phyloP scores from a whole-genome alignment of 2,113 vertebrate genomes.

The Puma concolor region DNA sequence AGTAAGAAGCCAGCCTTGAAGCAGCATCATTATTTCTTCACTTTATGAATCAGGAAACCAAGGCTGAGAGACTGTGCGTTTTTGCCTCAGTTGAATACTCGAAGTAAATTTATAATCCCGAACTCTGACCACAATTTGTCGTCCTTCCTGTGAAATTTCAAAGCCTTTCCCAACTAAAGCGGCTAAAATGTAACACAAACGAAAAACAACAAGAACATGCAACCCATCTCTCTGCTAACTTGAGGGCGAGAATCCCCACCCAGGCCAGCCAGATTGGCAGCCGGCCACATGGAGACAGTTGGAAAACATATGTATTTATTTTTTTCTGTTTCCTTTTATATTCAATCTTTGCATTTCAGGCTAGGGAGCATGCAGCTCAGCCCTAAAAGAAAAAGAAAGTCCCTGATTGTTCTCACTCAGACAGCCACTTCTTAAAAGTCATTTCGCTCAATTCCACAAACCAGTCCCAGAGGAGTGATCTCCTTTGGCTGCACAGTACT shows the following conservation, averaged over 20 bases:
- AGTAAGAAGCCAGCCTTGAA: background rate
- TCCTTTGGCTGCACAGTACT: slow-evolving; percentile 10
- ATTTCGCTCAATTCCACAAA: slow-evolving; percentile 63
- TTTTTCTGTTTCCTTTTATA: slow-evolving; percentile 54
- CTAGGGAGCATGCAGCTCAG: slow-evolving; percentile 25
- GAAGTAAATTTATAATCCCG: background rate
- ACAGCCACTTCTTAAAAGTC: slow-evolving; percentile 65
- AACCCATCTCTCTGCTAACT: background rate
- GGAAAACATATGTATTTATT: slow-evolving; percentile 47
- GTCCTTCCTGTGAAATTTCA: background rate
- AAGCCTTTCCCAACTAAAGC: slow-evolving; percentile 31
- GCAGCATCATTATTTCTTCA: background rate
- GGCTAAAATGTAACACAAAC: background rate
- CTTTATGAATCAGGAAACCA: slow-evolving; percentile 1
- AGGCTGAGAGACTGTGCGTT: background rate
- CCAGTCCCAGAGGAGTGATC: slow-evolving; percentile 47
- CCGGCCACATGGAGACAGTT: slow-evolving; percentile 36
- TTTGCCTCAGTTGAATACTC: background rate
- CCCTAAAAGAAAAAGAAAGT: slow-evolving; percentile 53
- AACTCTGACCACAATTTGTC: background rate
- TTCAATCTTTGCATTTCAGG: slow-evolving; percentile 51
- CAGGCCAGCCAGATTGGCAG: slow-evolving; percentile 7
- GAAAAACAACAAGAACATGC: background rate
- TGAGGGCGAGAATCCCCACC: background rate
- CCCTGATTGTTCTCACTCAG: slow-evolving; percentile 59